phyloP scores from a whole-genome alignment of 2,797 vertebrate species.

The Furcifer pardalis region DNA sequence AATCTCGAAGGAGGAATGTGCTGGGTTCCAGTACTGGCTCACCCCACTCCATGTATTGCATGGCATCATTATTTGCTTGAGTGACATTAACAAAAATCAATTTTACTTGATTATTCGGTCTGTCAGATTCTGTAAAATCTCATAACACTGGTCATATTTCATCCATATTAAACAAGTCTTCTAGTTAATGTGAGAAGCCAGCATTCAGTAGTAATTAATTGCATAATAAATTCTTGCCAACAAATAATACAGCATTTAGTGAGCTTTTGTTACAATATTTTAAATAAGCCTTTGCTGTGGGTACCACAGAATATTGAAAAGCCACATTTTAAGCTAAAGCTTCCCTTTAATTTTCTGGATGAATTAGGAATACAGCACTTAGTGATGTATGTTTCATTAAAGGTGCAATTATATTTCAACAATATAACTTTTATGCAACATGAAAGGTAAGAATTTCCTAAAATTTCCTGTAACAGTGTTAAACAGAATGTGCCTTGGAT shows the following conservation, averaged over 20 bases:
- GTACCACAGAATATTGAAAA: background rate
- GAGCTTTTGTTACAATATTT: background rate
- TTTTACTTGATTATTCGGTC: conserved; percentile 17
- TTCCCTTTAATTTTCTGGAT: background rate
- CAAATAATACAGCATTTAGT: background rate
- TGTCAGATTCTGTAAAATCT: conserved; percentile 12
- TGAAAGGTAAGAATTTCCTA: background rate
- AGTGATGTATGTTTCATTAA: background rate
- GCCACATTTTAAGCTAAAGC: background rate
- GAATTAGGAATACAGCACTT: background rate
- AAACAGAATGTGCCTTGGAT: no score
- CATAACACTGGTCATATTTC: conserved; percentile 17
- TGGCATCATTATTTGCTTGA: conserved; percentile 8
- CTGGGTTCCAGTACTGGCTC: background rate
- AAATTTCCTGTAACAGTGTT: background rate
- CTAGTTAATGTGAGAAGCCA: background rate
- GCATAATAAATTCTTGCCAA: conserved; percentile 3
- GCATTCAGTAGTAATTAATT: conserved; percentile 23
- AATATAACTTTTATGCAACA: background rate
- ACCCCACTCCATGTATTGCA: background rate
- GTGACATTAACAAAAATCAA: conserved; percentile 7
- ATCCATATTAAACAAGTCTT: background rate
- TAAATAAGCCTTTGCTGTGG: background rate
- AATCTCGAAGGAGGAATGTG: background rate
- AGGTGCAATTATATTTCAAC: background rate